A percentile compares a stretch with the other conserved stretches of the same genome.
Conservation (phyloP, 2,888 invertebrate genomes). For the Ectropis crepuscularia region DNA sequence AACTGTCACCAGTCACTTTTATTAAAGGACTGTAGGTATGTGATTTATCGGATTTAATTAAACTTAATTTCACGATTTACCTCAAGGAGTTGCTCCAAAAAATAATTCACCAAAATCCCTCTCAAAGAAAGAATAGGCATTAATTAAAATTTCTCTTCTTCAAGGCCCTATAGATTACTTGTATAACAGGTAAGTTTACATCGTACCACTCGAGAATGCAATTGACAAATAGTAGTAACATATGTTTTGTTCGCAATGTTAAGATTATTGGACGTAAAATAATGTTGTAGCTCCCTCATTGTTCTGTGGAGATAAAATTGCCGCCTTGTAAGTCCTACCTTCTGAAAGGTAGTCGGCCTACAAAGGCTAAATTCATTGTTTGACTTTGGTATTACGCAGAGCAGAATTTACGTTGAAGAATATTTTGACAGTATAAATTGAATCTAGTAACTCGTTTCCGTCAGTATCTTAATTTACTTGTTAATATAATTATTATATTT, state of each 20-base stretch:
- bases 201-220: background rate
- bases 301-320: background rate
- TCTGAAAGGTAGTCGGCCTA: slow-evolving; percentile 16
- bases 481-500: no score
- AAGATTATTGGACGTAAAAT: background rate
- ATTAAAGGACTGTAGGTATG: no score
- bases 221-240: background rate
- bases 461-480: background rate
- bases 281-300: background rate
- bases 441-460: slow-evolving; percentile 12
- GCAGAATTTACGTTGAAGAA: slow-evolving; percentile 16
- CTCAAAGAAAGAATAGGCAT: slow-evolving; percentile 12
- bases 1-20: no score
- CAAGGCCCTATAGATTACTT: slow-evolving; percentile 11
- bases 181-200: background rate
- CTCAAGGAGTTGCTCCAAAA: slow-evolving; percentile 1
- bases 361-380: slow-evolving; percentile 22
- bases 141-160: slow-evolving; percentile 27
- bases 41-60: no score
- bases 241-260: background rate
- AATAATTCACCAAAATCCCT: slow-evolving; percentile 6
- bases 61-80: background rate
- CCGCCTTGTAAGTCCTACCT: background rate
- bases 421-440: slow-evolving; percentile 10
- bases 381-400: slow-evolving; percentile 24